Percentiles rank a stretch among this genome's conserved stretches.
phyloP scores from a whole-genome alignment of 2,797 vertebrate genomes.

The Lacerta agilis region DNA sequence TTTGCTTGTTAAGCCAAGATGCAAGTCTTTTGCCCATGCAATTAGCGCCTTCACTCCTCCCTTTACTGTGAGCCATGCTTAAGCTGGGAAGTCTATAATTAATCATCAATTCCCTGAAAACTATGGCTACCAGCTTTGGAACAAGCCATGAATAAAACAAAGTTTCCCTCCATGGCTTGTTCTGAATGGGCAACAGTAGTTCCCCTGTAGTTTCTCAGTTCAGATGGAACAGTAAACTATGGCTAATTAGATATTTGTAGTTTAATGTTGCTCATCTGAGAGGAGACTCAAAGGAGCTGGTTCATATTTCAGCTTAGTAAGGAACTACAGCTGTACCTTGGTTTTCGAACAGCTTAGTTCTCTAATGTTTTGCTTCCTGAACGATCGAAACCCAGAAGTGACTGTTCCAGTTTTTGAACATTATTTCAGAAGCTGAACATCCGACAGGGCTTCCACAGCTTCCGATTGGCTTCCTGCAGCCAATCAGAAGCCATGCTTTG shows the following conservation, averaged over 20 bases:
- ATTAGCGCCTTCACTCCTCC: background rate
- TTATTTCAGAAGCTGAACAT: no score
- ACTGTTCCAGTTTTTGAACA: no score
- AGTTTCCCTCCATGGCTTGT: background rate
- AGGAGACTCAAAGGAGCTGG: no score
- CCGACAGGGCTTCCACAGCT: no score
- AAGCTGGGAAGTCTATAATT: background rate
- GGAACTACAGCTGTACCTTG: no score
- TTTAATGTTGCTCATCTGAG: background rate
- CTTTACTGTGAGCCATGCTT: background rate
- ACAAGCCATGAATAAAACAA: background rate
- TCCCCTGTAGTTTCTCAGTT: background rate
- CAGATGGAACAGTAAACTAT: background rate
- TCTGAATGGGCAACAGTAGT: background rate
- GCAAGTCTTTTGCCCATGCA: background rate
- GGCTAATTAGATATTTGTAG: background rate
- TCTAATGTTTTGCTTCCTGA: no score
- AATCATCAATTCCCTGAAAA: background rate
- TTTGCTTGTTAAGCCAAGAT: background rate
- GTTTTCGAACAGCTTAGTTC: no score
- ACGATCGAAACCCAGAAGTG: no score
- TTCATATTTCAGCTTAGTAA: no score
- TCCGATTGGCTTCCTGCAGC: no score
- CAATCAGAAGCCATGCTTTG: no score
- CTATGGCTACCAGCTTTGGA: background rate